Conservation (phyloP, 2,113 vertebrate species). For the Lophotis ruficrista region DNA sequence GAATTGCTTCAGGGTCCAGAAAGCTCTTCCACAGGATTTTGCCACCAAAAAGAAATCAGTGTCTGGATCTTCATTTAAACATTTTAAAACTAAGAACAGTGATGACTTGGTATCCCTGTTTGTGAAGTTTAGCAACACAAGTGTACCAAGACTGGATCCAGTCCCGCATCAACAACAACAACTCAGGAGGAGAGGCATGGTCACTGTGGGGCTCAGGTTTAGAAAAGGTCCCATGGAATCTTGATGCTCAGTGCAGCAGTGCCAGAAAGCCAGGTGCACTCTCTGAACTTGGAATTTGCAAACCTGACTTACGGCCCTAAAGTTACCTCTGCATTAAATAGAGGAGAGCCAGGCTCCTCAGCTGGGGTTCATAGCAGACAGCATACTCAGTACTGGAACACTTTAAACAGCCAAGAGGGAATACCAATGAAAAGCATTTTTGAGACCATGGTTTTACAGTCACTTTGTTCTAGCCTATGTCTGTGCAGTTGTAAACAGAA, state of each 20-base stretch:
- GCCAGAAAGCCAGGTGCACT: background rate
- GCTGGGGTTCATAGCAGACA: background rate
- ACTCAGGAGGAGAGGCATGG: background rate
- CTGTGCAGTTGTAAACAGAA: background rate
- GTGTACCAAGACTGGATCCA: background rate
- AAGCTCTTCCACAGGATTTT: background rate
- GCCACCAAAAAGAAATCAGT: background rate
- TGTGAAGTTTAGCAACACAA: background rate
- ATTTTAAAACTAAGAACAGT: background rate
- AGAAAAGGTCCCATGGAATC: background rate
- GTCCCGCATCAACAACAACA: background rate
- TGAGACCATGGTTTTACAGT: background rate
- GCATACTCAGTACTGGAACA: background rate
- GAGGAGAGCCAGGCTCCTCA: background rate
- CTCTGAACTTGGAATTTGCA: background rate
- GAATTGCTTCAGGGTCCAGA: accelerated
- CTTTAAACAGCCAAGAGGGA: background rate
- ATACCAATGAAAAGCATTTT: background rate
- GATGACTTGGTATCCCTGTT: background rate
- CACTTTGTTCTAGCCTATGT: background rate
- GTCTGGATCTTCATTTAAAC: background rate
- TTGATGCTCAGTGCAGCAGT: background rate
- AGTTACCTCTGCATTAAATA: background rate
- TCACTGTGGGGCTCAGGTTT: background rate
- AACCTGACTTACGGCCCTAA: background rate